These are phyloP conservation scores for Nephrocerus scutellatus DNA, from an alignment of 2,888 invertebrate genomes.

Conservation along the genomic window DNA sequence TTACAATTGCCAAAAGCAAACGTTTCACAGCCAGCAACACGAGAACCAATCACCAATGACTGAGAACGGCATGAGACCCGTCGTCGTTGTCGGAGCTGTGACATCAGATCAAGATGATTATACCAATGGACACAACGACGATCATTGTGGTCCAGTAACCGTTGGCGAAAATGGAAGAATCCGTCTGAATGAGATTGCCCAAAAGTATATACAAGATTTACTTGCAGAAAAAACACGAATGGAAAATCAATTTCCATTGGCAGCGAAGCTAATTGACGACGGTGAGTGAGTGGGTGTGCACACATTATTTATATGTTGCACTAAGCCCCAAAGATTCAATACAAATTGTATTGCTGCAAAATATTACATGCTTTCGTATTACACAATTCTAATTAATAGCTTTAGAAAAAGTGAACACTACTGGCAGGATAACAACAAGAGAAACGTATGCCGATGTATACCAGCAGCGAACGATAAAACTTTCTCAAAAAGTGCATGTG, in stretches of 20 bases:
- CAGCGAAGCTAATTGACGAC: slow-evolving; percentile 43
- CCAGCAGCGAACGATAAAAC: slow-evolving; percentile 51
- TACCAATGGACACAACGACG: slow-evolving; percentile 38
- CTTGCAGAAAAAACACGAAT: slow-evolving; percentile 40
- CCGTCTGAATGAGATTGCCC: slow-evolving; percentile 39
- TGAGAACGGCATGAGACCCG: slow-evolving; percentile 40
- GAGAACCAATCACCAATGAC: slow-evolving; percentile 28
- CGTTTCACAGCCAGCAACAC: no score
- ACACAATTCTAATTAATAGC: slow-evolving; percentile 51
- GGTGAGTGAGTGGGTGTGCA: slow-evolving; percentile 26
- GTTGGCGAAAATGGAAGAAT: slow-evolving; percentile 33
- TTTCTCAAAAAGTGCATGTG: slow-evolving; percentile 45
- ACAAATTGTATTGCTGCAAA: background rate
- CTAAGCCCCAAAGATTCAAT: background rate
- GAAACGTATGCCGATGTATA: slow-evolving; percentile 70
- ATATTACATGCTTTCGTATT: slow-evolving; percentile 8
- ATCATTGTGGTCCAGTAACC: slow-evolving; percentile 26
- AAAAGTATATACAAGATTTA: slow-evolving; percentile 43
- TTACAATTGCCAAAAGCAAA: no score
- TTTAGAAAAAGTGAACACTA: slow-evolving; percentile 62
- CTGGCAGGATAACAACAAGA: slow-evolving; percentile 58
- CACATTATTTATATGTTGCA: slow-evolving; percentile 8
- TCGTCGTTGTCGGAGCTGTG: slow-evolving; percentile 21
- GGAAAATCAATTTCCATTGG: slow-evolving; percentile 43
- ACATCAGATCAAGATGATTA: slow-evolving; percentile 15